Base-by-base conservation (phyloP, 64 coral and sea anemone genomes). In the Dendrophyllia cribrosa region DNA sequence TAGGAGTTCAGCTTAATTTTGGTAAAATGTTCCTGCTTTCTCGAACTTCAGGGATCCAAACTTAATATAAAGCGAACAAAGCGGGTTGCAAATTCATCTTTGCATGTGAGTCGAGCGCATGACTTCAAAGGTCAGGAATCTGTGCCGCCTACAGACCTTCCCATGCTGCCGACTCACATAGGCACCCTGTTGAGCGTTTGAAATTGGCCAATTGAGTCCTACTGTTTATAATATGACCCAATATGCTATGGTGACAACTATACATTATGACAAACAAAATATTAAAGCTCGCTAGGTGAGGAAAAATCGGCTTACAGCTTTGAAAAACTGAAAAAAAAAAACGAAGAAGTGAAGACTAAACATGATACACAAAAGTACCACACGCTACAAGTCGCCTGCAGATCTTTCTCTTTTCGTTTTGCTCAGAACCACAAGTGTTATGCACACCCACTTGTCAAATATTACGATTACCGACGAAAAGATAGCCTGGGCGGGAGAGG, bases 61-160 rank as follows among this genome's bases (percentile, higher is more conserved):
- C 34, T 25, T 34, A 81, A 7, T 63, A 46, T 79, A 14, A 14
- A 43, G 8, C 14, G 6, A 59, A 80, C 55, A 80, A 61, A 61
- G 77, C 21, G 9, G 17, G 34, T 44, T 64, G 26, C 26, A 47
- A 64, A 64, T 82, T 11, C 10, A 9, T 67, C 51, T 1, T 19
- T 56, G 5, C 17, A 64, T 55, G 50, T 22, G 34, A 34, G 23
- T 77, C 23, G 5, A 67, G 20, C 60, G 17, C 26, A 67, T 84
- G 58, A 84, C 80, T 67, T 66, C 43, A 84, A 51, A 84, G 62
- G 80, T 19, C 80, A 67, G 25, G 10, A 50, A n/a, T 64, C 9
- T 10, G 45, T 12, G 1, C 45, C 45, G 43, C 60, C 80, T 51
- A 22, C 60, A 51, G 43, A 50, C 9, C 47, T 19, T 8, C 53